These are phyloP conservation scores for Nephotettix cincticeps DNA, from an alignment of 1,140 invertebrate genomes.

Conservation along the genomic window DNA sequence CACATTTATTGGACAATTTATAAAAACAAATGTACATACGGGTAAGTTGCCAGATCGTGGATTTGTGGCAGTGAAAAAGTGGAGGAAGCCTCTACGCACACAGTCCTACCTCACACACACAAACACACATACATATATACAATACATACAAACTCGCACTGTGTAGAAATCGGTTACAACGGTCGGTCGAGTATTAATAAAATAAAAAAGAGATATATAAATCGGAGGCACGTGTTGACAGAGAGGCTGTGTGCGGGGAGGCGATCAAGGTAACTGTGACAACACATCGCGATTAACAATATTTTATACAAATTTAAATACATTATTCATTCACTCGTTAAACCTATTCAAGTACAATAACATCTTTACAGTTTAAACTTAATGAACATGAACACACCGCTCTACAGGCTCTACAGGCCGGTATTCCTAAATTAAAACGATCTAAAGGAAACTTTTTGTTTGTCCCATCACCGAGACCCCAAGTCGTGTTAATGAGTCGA, in stretches of 20 bases:
- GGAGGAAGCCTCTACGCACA: not conserved
- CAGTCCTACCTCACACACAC: not conserved
- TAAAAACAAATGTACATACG: slow-evolving; percentile 27
- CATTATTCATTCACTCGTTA: slow-evolving; percentile 25
- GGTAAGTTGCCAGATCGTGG: slow-evolving; percentile 22
- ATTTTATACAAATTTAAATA: slow-evolving; percentile 32
- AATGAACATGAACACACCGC: slow-evolving; percentile 11
- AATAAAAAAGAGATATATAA: not conserved
- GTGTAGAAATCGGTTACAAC: not conserved
- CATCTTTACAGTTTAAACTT: slow-evolving; percentile 26
- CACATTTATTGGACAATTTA: slow-evolving; percentile 25
- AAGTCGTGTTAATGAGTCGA: slow-evolving; percentile 31
- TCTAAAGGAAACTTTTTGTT: slow-evolving; percentile 30
- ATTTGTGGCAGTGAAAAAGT: slow-evolving; percentile 23
- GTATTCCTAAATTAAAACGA: slow-evolving; percentile 22
- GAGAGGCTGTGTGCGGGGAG: not conserved
- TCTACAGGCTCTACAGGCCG: slow-evolving; percentile 8
- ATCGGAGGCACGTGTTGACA: not conserved
- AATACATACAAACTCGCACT: not conserved
- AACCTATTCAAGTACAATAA: slow-evolving; percentile 26
- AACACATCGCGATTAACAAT: slow-evolving; percentile 20
- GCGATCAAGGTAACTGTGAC: slow-evolving; percentile 25
- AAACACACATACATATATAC: not conserved
- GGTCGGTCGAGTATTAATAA: slow-evolving; percentile 8
- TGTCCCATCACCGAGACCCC: slow-evolving; percentile 33